Evolutionary conservation across 2,888 invertebrate species (phyloP).

Genomic region (Balanococcus diminutus): DNA sequence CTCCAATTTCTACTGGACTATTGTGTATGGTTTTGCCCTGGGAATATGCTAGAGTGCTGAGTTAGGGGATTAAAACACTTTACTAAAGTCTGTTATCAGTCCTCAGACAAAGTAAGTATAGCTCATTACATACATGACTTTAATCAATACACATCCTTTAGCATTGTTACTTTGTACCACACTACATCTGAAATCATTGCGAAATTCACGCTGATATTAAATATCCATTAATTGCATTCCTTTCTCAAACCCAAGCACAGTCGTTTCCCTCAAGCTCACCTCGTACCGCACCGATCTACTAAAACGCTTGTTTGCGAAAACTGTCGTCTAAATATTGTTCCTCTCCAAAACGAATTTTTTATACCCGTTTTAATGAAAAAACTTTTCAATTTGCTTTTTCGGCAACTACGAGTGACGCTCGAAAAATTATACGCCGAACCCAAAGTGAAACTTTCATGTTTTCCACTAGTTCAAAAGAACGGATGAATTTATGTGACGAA

Average conservation of each 20-base stretch:
- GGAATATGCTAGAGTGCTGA: no score
- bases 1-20: no score
- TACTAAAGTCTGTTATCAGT: no score
- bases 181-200: background rate
- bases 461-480: background rate
- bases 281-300: background rate
- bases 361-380: slow-evolving; percentile 34
- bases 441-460: slow-evolving; percentile 6
- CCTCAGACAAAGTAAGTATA: no score
- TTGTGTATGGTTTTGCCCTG: no score
- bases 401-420: background rate
- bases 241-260: background rate
- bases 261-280: background rate
- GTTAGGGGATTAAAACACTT: no score
- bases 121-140: no score
- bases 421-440: background rate
- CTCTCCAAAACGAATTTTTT: background rate
- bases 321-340: background rate
- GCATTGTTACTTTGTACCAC: background rate
- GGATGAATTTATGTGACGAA: slow-evolving; percentile 41
- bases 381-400: slow-evolving; percentile 39
- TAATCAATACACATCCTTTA: no score
- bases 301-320: background rate
- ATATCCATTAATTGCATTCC: background rate
- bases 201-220: background rate